Evolutionary conservation across 92 coral and sea anemone species (phyloP).

Genomic region (Epizoanthus rinbou): DNA sequence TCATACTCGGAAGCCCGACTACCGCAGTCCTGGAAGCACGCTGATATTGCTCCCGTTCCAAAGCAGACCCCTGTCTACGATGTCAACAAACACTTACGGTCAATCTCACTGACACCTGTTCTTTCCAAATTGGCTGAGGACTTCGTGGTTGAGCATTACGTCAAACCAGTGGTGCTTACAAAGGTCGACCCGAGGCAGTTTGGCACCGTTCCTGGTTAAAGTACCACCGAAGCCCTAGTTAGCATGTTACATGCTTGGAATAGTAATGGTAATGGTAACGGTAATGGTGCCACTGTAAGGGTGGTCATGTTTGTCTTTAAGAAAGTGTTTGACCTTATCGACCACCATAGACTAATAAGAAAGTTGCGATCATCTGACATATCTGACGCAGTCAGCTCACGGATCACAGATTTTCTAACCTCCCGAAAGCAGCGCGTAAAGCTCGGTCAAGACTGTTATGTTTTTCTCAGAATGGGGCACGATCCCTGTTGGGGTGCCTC

Average conservation of each 20-base stretch:
- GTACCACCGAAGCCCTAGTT: neutral
- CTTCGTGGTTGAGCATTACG: neutral
- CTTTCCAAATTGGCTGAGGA: neutral
- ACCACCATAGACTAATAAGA: neutral
- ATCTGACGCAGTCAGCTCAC: neutral
- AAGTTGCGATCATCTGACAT: neutral
- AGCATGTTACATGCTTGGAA: neutral
- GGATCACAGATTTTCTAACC: neutral
- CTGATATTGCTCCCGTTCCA: slow-evolving; percentile 2
- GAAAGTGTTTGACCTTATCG: neutral
- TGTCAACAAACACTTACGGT: neutral
- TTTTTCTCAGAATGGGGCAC: slow-evolving; percentile 13
- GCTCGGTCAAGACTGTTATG: neutral
- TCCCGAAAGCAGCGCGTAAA: slow-evolving; percentile 15
- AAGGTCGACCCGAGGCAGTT: neutral
- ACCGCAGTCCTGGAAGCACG: slow-evolving; percentile 1
- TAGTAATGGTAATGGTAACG: neutral
- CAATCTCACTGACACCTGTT: neutral
- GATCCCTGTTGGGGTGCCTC: slow-evolving; percentile 29
- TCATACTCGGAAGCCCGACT: neutral
- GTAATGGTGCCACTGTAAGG: slow-evolving; percentile 4
- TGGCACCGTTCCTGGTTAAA: neutral
- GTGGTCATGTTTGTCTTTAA: neutral
- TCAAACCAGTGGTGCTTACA: neutral
- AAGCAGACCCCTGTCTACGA: neutral